Base-by-base conservation (phyloP, 53 echinoderm and acorn worm genomes). In the Arbacia lixula region DNA sequence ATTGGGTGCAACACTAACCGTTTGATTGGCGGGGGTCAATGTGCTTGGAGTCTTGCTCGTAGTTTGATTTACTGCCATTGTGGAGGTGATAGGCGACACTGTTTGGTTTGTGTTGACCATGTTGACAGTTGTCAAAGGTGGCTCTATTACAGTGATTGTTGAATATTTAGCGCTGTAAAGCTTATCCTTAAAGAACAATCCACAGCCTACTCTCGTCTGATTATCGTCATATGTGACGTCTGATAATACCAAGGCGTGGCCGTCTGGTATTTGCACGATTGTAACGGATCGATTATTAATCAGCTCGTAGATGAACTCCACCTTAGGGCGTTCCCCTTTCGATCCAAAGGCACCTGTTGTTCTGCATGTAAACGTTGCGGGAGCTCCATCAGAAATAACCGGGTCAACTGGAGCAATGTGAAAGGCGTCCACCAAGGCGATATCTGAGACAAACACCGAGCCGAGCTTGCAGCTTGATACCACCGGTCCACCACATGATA, bases 81-180 rank as follows among this genome's bases (percentile, higher is more conserved):
- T n/a, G n/a, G n/a, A n/a, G n/a, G n/a, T n/a, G n/a, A n/a, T n/a
- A n/a, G n/a, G n/a, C n/a, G n/a, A n/a, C n/a, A n/a, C n/a, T n/a
- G n/a, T n/a, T n/a, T n/a, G n/a, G n/a, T n/a, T n/a, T n/a, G n/a
- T n/a, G n/a, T n/a, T n/a, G n/a, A n/a, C n/a, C n/a, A n/a, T n/a
- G n/a, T n/a, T n/a, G 5, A 71, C 71, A 10, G 51, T 71, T 5
- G 50, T 71, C 19, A 46, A 26, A 1, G 17, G 3, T 28, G 71
- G 71, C 30, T 49, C 30, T 11, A 5, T 31, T 17, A 75, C 75
- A 33, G 31, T 34, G 24, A 75, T 17, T 33, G 75, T 75, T 11
- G 75, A 75, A 54, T 75, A 75, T 75, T 75, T 75, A 9, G 36
- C 36, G 31, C 55, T 31, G 24, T 75, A 75, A 21, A 30, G 75